Evolutionary conservation across 2,888 invertebrate genomes (phyloP).

Genomic region (Trilocha varians): DNA sequence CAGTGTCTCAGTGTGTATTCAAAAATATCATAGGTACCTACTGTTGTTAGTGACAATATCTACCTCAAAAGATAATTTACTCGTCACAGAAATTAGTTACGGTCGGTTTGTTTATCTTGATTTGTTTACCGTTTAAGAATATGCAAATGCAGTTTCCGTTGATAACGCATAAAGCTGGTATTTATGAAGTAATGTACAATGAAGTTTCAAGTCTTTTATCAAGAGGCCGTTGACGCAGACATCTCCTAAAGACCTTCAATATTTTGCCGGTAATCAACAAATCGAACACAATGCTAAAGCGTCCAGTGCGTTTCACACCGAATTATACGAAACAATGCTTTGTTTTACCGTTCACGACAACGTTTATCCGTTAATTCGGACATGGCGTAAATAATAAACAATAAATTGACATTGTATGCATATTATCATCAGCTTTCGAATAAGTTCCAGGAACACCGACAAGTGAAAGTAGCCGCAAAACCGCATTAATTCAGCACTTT

Average conservation of each 20-base stretch:
- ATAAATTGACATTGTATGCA: constrained; percentile 27
- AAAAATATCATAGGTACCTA: neutral
- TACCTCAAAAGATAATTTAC: neutral
- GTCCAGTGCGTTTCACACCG: constrained; percentile 31
- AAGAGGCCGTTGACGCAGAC: neutral
- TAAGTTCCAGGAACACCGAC: constrained; percentile 4
- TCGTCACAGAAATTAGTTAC: neutral
- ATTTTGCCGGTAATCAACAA: constrained; percentile 23
- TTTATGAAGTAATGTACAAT: neutral
- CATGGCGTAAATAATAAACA: constrained; percentile 28
- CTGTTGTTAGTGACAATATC: neutral
- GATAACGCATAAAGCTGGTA: neutral
- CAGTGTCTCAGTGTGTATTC: neutral
- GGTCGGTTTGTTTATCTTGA: neutral
- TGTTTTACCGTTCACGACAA: constrained; percentile 21
- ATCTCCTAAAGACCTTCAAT: constrained; percentile 17
- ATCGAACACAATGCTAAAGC: constrained; percentile 34
- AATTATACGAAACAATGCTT: constrained; percentile 27
- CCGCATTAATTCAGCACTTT: neutral
- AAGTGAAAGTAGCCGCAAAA: constrained; percentile 16
- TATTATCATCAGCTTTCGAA: constrained; percentile 17
- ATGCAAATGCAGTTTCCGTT: neutral
- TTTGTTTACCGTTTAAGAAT: neutral
- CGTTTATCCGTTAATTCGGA: constrained; percentile 25
- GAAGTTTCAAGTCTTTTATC: neutral